Evolutionary conservation across 2,113 vertebrate species (phyloP).

Genomic region (Brachyhypopomus gauderio): DNA sequence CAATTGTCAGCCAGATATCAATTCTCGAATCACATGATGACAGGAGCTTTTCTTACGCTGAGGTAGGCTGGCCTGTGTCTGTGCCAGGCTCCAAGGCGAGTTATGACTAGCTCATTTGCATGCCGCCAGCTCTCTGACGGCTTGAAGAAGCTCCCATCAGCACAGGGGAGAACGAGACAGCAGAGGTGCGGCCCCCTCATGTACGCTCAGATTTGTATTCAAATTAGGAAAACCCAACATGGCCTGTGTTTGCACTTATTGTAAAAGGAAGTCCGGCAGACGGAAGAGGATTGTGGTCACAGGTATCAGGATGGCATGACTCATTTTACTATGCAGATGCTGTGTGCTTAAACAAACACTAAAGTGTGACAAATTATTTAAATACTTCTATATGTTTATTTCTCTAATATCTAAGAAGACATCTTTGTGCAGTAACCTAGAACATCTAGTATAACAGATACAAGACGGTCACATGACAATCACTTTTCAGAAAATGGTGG

Average conservation of each 20-base stretch:
- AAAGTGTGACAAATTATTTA: no score
- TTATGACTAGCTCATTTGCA: conserved; percentile 57
- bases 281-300: background rate
- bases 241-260: conserved; percentile 42
- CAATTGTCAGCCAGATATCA: conserved; percentile 24
- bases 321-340: no score
- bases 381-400: no score
- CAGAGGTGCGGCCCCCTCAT: conserved; percentile 40
- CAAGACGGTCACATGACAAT: background rate
- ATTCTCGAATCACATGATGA: conserved; percentile 55
- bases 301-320: no score
- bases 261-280: conserved; percentile 35
- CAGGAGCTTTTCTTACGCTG: conserved; percentile 6
- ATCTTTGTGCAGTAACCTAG: no score
- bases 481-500: background rate
- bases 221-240: conserved; percentile 53
- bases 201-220: conserved; percentile 46
- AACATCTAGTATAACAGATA: no score
- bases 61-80: conserved; percentile 6
- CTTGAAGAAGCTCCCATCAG: background rate
- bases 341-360: no score
- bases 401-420: no score
- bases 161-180: background rate
- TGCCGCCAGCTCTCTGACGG: conserved; percentile 28
- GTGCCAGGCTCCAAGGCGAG: background rate